Evolutionary conservation across 2,113 vertebrate species (phyloP).

Genomic region (Pterocles gutturalis): DNA sequence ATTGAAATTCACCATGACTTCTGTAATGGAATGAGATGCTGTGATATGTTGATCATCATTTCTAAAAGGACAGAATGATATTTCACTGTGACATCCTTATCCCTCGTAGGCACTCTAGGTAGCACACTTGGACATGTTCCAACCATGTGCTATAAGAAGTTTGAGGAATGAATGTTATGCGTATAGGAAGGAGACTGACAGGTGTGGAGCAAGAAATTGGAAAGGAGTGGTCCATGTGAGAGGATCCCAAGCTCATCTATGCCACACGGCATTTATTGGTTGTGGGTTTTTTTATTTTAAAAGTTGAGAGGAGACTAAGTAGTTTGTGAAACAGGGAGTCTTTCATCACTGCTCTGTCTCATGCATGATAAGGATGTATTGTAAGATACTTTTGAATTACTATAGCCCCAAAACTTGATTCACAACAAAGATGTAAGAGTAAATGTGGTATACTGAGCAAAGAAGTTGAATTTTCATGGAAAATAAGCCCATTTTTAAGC

Average conservation of each 20-base stretch:
- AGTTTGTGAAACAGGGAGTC: neutral
- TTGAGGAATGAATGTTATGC: neutral
- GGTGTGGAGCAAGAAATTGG: neutral
- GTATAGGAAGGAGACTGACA: neutral
- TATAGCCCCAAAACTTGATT: neutral
- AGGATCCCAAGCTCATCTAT: neutral
- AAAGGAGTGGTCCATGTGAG: neutral
- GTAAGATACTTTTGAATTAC: neutral
- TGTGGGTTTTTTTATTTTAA: neutral
- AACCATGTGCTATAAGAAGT: neutral
- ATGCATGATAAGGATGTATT: neutral
- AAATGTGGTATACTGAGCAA: neutral
- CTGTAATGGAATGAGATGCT: neutral
- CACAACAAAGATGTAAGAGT: neutral
- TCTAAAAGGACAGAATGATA: neutral
- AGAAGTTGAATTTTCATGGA: neutral
- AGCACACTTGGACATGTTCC: fast-evolving
- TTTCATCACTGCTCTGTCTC: neutral
- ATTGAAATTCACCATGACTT: neutral
- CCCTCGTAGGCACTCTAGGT: neutral
- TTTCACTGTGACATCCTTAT: neutral
- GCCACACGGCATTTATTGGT: neutral
- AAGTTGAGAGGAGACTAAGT: neutral
- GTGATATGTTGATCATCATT: neutral
- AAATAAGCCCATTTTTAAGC: neutral